A percentile compares a stretch with the other conserved stretches of the same genome.
These are phyloP conservation scores for Lanius ludovicianus DNA, from an alignment of 2,113 vertebrate species.

Conservation along the genomic window DNA sequence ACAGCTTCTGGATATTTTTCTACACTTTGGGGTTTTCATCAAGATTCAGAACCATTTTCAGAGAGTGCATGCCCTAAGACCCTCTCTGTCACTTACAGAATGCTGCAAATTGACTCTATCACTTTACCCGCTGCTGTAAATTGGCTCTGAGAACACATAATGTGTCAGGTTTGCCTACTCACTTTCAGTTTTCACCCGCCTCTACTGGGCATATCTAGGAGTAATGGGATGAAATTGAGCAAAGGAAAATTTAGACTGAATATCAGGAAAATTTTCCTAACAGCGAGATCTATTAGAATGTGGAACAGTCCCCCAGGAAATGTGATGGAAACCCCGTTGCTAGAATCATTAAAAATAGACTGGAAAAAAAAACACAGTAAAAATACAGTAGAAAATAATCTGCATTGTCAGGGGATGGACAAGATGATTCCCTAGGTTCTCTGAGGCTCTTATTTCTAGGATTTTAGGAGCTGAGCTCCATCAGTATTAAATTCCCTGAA, in stretches of 20 bases:
- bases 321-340: conserved; percentile 39
- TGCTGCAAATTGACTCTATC: conserved; percentile 70
- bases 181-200: conserved; percentile 63
- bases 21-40: conserved; percentile 58
- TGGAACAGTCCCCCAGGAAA: conserved; percentile 63
- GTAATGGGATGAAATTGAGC: conserved; percentile 73
- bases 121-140: conserved; percentile 67
- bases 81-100: conserved; percentile 64
- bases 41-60: conserved; percentile 64
- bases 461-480: conserved; percentile 61
- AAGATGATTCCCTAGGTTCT: conserved; percentile 46
- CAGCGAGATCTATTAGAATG: conserved; percentile 69
- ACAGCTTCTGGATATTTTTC: conserved; percentile 48
- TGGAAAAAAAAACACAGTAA: conserved; percentile 39
- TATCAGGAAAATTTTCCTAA: conserved; percentile 68
- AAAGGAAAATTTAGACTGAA: conserved; percentile 67
- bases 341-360: conserved; percentile 67
- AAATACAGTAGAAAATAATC: conserved; percentile 57
- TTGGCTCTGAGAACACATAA: conserved; percentile 69
- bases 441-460: conserved; percentile 55
- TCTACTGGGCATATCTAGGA: conserved; percentile 66
- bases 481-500: conserved; percentile 62
- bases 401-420: conserved; percentile 51
- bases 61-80: conserved; percentile 66
- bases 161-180: conserved; percentile 68